A percentile compares a stretch with the other conserved stretches of the same genome.
Conservation (phyloP, 1,140 invertebrate genomes). For the Scaptodrosophila lebanonensis region DNA sequence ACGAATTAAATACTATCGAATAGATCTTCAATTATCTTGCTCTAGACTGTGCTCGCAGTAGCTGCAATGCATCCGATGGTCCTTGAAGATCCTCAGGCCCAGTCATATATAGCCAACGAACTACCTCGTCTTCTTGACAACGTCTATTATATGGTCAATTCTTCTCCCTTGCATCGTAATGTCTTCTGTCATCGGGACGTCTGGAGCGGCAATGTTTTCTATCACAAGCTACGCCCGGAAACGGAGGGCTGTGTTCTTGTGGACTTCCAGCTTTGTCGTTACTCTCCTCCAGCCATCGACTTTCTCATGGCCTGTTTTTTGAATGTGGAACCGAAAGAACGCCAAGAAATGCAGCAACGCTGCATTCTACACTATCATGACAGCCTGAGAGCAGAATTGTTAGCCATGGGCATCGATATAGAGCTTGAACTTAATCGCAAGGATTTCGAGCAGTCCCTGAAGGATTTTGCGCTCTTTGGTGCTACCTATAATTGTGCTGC, state of each 20-base stretch:
- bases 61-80: conserved; percentile 51
- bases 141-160: conserved; percentile 66
- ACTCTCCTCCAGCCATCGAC: conserved; percentile 80
- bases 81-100: conserved; percentile 16
- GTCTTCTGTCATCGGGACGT: conserved; percentile 81
- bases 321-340: conserved; percentile 43
- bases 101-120: conserved; percentile 46
- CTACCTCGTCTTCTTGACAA: conserved; percentile 57
- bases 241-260: conserved; percentile 78
- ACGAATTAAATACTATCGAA: not conserved
- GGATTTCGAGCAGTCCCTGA: conserved; percentile 51
- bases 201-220: conserved; percentile 82
- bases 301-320: conserved; percentile 70
- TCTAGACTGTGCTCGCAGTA: conserved; percentile 54
- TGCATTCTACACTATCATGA: conserved; percentile 37
- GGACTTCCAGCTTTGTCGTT: conserved; percentile 80
- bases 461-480: conserved; percentile 56
- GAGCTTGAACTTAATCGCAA: conserved; percentile 21
- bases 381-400: conserved; percentile 23
- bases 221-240: conserved; percentile 77
- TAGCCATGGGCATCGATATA: conserved; percentile 36
- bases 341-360: conserved; percentile 25
- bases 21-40: not conserved
- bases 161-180: conserved; percentile 75
- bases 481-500: conserved; percentile 59